Base-by-base conservation (phyloP, 1,140 invertebrate species). In the Palaemon carinicauda region DNA sequence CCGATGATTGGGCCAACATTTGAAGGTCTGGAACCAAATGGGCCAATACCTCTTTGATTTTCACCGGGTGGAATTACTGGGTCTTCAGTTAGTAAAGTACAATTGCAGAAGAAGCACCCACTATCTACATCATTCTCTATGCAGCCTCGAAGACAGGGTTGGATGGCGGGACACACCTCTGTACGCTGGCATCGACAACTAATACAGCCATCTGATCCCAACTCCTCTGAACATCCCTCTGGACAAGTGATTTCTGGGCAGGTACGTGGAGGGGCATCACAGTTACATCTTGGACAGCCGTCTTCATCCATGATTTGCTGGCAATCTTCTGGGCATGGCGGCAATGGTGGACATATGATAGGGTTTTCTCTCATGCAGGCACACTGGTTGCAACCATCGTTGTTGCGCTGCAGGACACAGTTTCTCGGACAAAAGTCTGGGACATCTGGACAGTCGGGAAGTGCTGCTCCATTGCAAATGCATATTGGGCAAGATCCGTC, bases 31-130 rank as follows among this genome's bases (percentile, higher is more conserved):
- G 51, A 31, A 21, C 73, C 73, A 33, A 75, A n/a, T 33, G 41
- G 73, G 0, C 73, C 73, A 31, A 75, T 50, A 3, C 33, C 33
- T 33, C 51, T 21, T 33, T 1, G 73, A 19, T 50, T 75, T 14
- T 50, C 5, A 19, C 73, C 73, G 10, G 73, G 31, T 21, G 73
- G 31, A 21, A 24, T 60, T 51, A 41, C 24, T 9, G 80, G 9
- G 51, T 71, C 71, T 19, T 31, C 33, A 5, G 31, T 9, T 19
- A 65, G 4, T 14, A 60, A 29, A 10, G 82, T 78, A 65, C 82
- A 84, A 53, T 84, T 84, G 50, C 82, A 84, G 9, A 84, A 60
- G n/a, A 84, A 84, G 31, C 82, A 84, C 5, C 33, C 82, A 50
- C 74, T 78, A 24, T 84, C 77, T 3, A 24, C 27, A 31, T 84